These are phyloP conservation scores for Poecile atricapillus DNA, from an alignment of 2,113 vertebrate species.

Conservation along the genomic window DNA sequence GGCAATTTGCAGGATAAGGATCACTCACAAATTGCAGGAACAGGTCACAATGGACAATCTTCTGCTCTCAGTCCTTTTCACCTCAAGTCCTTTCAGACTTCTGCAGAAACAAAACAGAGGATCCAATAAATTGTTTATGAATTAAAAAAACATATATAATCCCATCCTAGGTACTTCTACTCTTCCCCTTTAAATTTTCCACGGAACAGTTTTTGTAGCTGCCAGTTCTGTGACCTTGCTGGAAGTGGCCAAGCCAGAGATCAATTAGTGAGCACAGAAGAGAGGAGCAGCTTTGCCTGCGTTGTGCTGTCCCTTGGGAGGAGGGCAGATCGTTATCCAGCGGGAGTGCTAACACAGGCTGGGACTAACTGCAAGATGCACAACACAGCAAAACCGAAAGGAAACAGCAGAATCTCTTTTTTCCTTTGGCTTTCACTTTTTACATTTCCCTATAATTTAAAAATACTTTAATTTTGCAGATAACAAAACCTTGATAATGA, in stretches of 20 bases:
- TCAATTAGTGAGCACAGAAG: conserved; percentile 37
- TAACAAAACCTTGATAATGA: neutral
- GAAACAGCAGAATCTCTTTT: neutral
- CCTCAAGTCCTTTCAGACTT: neutral
- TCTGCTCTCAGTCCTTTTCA: neutral
- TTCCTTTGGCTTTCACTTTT: neutral
- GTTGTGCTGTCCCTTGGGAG: neutral
- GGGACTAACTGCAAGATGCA: conserved; percentile 11
- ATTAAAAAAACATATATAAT: neutral
- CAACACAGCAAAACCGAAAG: neutral
- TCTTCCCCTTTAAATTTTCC: conserved; percentile 39
- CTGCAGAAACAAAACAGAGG: neutral
- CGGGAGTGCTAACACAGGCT: neutral
- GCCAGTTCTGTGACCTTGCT: conserved; percentile 53
- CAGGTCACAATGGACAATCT: neutral
- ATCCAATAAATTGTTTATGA: neutral
- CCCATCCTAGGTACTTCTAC: neutral
- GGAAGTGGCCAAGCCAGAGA: conserved; percentile 58
- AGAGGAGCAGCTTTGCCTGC: conserved; percentile 6
- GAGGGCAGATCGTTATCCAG: conserved; percentile 12
- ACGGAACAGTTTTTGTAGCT: neutral
- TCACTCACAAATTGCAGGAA: neutral
- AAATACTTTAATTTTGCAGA: neutral
- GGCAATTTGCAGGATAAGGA: neutral
- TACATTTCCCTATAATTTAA: neutral